Evolutionary conservation across 2,888 invertebrate species (phyloP).

Genomic region (Lamellibrachia satsuma): DNA sequence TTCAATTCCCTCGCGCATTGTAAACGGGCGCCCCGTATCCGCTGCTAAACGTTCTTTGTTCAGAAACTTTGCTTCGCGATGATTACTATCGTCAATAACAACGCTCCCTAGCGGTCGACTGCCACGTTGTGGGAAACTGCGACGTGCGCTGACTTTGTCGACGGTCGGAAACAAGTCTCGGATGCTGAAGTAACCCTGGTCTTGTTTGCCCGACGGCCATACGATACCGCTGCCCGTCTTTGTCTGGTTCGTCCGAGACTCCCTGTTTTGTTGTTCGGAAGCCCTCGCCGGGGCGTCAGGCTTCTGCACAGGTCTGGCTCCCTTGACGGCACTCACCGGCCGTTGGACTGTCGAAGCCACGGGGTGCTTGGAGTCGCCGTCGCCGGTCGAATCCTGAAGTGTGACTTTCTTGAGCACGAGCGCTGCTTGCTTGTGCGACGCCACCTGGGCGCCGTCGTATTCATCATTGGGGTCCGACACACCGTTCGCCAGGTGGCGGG

Average conservation of each 20-base stretch:
- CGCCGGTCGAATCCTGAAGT: neutral
- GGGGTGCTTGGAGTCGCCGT: neutral
- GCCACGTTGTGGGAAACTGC: neutral
- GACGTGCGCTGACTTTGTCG: neutral
- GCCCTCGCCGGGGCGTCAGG: neutral
- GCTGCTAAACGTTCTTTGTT: neutral
- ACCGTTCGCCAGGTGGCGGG: neutral
- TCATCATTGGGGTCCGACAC: neutral
- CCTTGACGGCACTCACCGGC: neutral
- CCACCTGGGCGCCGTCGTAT: slow-evolving; percentile 1
- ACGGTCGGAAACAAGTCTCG: neutral
- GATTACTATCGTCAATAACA: neutral
- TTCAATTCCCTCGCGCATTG: slow-evolving; percentile 1
- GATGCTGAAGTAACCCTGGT: neutral
- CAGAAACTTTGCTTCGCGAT: neutral
- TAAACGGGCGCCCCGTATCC: neutral
- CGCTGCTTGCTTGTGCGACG: neutral
- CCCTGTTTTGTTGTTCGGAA: neutral
- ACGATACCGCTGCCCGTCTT: neutral
- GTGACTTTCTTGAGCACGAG: slow-evolving; percentile 10
- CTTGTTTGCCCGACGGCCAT: neutral
- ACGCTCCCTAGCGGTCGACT: neutral
- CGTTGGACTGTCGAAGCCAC: neutral
- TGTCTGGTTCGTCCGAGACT: neutral
- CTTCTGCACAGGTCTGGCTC: neutral